These are phyloP conservation scores for Drosophila colorata DNA, from an alignment of 2,888 invertebrate species.

Conservation along the genomic window DNA sequence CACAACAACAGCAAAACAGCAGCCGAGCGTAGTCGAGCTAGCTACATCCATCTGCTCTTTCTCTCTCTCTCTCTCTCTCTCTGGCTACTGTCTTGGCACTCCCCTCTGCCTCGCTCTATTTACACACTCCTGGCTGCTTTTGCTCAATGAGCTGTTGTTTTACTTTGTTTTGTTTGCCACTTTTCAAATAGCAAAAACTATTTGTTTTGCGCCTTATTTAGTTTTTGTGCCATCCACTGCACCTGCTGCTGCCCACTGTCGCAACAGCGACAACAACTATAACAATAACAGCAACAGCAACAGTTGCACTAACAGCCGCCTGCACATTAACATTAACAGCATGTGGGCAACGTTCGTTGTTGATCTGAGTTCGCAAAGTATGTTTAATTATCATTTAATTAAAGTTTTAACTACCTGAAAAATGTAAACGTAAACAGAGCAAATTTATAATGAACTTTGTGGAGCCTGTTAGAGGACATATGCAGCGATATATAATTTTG, in stretches of 20 bases:
- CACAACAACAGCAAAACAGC: conserved; percentile 58
- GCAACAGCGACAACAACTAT: background rate
- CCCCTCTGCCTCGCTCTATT: background rate
- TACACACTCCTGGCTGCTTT: conserved; percentile 28
- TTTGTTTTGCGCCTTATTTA: conserved; percentile 77
- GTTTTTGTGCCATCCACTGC: conserved; percentile 61
- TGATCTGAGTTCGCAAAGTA: conserved; percentile 33
- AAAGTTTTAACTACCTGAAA: conserved; percentile 27
- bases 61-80: conserved; percentile 5
- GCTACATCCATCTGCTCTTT: conserved; percentile 23
- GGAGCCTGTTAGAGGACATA: too few species aligned
- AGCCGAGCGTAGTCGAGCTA: conserved; percentile 19
- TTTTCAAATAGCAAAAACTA: conserved; percentile 73
- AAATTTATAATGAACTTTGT: too few species aligned
- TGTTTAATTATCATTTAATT: conserved; percentile 58
- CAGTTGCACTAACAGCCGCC: conserved; percentile 22
- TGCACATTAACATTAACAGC: conserved; percentile 59
- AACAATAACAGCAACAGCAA: conserved; percentile 10
- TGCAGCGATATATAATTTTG: too few species aligned
- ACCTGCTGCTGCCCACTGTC: conserved; percentile 59
- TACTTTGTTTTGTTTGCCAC: conserved; percentile 66
- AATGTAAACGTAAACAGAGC: background rate
- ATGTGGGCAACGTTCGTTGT: conserved; percentile 50
- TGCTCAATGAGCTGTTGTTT: conserved; percentile 71
- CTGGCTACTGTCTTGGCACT: conserved; percentile 47